Base-by-base conservation (phyloP, 2,888 invertebrate species). In the Mesorhabditis belari region DNA sequence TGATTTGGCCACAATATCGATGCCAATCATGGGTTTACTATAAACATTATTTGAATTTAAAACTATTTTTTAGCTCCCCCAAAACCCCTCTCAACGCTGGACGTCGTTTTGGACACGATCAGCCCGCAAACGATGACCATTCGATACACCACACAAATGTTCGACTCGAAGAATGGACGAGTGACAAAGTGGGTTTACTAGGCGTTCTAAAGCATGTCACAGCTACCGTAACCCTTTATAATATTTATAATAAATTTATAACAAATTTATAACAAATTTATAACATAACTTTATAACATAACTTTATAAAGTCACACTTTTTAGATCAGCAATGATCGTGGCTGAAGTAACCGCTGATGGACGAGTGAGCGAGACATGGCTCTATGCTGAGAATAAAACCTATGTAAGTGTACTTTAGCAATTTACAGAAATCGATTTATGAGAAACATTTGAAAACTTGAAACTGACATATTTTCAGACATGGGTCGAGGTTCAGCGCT, bases 311-410 rank as follows among this genome's bases (percentile, higher is more conserved):
- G 53, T 73, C 79, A 5, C 60, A 63, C 17, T 55, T 77, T 61
- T 60, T 57, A 51, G 75, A 70, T 73, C 66, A 52, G 75, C 80
- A 9, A 61, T 80, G 25, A 75, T 81, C 51, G 78, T 77, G 12
- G 71, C 75, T 5, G 77, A 80, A 64, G 72, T 72, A 3, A 68
- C 70, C 17, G 60, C 62, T 12, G 73, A 74, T 50, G 75, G 73
- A 12, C 58, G 61, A 35, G 44, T 64, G 12, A 64, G 61, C 59
- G 70, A 66, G 44, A 62, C 67, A 55, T 72, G 69, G 70, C 55
- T 72, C 17, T 61, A 68, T 49, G 35, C 60, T 5, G 65, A 66
- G 25, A 73, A 73, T 54, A 58, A 58, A 26, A 68, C 73, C 17
- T 69, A 69, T 58, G 73, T 73, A 26, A 63, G 70, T 60, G n/a